These are phyloP conservation scores for Falco naumanni DNA, from an alignment of 2,797 vertebrate species.

Conservation along the genomic window DNA sequence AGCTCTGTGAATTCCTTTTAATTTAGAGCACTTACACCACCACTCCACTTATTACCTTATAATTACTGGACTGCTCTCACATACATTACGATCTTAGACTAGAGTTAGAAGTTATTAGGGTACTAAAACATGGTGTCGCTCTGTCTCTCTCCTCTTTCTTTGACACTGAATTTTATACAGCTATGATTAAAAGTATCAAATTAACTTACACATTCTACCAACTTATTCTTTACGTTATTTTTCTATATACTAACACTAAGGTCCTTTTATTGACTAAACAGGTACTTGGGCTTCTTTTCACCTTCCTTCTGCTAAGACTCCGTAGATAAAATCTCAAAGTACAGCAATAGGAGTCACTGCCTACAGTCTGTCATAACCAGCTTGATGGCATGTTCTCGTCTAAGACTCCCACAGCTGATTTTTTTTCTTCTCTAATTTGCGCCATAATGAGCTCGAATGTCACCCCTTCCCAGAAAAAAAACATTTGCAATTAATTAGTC, in stretches of 20 bases:
- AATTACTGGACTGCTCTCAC: constrained; percentile 79
- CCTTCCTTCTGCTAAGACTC: background rate
- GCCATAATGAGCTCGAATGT: background rate
- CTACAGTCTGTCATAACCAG: background rate
- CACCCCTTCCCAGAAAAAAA: background rate
- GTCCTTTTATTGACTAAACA: constrained; percentile 8
- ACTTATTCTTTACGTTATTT: background rate
- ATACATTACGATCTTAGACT: constrained; percentile 77
- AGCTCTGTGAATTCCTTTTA: constrained; percentile 80
- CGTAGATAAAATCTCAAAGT: background rate
- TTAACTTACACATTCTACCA: constrained; percentile 51
- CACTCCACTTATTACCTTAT: constrained; percentile 82
- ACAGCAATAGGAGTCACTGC: background rate
- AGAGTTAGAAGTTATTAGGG: constrained; percentile 79
- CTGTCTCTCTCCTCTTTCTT: constrained; percentile 31
- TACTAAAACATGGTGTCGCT: constrained; percentile 75
- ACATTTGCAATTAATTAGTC: background rate
- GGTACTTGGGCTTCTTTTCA: background rate
- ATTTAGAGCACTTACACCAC: constrained; percentile 83
- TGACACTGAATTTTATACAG: constrained; percentile 68
- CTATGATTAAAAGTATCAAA: constrained; percentile 65
- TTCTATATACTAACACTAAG: background rate
- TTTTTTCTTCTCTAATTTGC: background rate
- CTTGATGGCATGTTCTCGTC: background rate
- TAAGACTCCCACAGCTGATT: background rate